Evolutionary conservation across 2,888 invertebrate genomes (phyloP).

Genomic region (Parasteatoda lunata): DNA sequence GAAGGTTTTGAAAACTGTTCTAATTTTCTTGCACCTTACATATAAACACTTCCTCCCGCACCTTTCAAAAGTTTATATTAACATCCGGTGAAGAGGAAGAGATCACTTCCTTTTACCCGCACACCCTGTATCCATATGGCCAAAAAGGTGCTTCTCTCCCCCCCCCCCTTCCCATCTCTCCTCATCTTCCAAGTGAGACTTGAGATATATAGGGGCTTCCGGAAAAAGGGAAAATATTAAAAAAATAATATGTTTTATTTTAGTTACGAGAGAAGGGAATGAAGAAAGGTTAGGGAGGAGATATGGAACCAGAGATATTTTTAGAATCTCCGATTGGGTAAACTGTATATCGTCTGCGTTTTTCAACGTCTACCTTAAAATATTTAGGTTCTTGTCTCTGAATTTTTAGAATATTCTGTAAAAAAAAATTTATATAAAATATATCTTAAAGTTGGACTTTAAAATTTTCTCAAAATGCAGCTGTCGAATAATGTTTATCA

Average conservation of each 20-base stretch:
- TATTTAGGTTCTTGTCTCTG: too few relatives aligned
- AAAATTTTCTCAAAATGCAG: too few relatives aligned
- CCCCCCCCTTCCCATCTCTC: slow-evolving; percentile 1
- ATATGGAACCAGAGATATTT: background rate
- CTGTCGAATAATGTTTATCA: too few relatives aligned
- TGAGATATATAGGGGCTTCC: slow-evolving; percentile 23
- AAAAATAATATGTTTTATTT: slow-evolving; percentile 12
- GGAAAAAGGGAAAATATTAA: slow-evolving; percentile 8
- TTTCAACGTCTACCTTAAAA: too few relatives aligned
- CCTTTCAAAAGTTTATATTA: slow-evolving; percentile 15
- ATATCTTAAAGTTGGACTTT: too few relatives aligned
- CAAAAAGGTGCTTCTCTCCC: slow-evolving; percentile 22
- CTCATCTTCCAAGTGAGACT: background rate
- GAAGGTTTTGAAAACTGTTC: too few relatives aligned
- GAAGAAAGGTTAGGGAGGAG: background rate
- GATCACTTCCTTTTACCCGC: slow-evolving; percentile 32
- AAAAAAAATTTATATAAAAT: too few relatives aligned
- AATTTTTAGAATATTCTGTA: too few relatives aligned
- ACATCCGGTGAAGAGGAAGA: slow-evolving; percentile 26
- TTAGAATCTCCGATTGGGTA: background rate
- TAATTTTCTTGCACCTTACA: slow-evolving; percentile 19
- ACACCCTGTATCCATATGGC: slow-evolving; percentile 43
- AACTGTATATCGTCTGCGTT: too few relatives aligned
- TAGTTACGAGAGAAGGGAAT: background rate
- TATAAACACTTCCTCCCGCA: background rate